Evolutionary conservation across 2,888 invertebrate genomes (phyloP).

Genomic region (Sepiola atlantica): DNA sequence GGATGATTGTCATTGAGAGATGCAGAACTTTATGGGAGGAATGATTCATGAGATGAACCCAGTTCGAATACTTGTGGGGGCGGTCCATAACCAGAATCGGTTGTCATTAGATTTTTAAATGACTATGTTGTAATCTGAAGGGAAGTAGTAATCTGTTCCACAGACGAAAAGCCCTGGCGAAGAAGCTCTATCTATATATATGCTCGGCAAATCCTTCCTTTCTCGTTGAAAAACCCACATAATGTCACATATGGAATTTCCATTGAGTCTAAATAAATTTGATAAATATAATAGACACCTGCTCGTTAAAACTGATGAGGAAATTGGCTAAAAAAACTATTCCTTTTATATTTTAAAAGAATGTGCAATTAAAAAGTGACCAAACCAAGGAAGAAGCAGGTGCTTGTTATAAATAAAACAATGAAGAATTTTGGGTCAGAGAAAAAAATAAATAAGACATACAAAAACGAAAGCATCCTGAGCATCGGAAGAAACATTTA

Average conservation of each 20-base stretch:
- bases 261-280: conserved; percentile 9
- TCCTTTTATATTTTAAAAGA: neutral
- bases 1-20: no score
- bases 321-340: neutral
- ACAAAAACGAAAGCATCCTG: neutral
- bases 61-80: no score
- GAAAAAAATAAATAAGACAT: neutral
- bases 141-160: no score
- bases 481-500: neutral
- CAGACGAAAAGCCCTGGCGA: no score
- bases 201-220: no score
- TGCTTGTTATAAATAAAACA: neutral
- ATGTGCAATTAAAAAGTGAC: neutral
- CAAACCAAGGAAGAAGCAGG: neutral
- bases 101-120: no score
- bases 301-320: neutral
- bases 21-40: no score
- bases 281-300: neutral
- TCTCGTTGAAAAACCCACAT: neutral
- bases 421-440: neutral
- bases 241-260: conserved; percentile 19
- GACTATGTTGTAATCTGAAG: no score
- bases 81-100: no score
- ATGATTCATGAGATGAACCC: no score
- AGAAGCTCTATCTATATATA: no score